These are phyloP conservation scores for Capra hircus DNA, from an alignment of 2,113 vertebrate species.

Conservation along the genomic window DNA sequence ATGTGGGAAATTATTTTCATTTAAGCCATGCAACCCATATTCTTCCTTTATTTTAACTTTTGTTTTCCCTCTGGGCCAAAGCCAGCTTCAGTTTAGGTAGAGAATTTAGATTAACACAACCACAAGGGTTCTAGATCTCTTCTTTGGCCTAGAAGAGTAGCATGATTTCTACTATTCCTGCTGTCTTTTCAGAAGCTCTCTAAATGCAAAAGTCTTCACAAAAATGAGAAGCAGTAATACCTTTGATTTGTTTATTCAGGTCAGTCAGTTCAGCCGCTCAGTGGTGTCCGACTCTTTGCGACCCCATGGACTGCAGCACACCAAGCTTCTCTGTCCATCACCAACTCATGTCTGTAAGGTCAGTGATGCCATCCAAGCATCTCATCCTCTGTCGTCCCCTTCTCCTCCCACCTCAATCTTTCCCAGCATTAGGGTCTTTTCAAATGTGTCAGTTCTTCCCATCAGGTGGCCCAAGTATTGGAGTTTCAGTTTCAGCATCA, in stretches of 20 bases:
- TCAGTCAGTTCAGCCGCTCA: not conserved
- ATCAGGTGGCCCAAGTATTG: not conserved
- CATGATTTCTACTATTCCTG: not conserved
- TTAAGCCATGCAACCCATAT: not conserved
- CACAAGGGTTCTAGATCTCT: not conserved
- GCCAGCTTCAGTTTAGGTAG: not conserved
- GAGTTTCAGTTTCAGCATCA: not conserved
- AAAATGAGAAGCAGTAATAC: not conserved
- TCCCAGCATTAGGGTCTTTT: not conserved
- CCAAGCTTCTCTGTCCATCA: not conserved
- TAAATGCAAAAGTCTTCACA: not conserved
- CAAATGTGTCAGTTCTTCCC: not conserved
- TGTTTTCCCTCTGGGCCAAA: not conserved
- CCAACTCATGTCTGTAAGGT: not conserved
- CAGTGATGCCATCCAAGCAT: not conserved
- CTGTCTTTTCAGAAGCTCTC: not conserved
- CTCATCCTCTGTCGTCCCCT: not conserved
- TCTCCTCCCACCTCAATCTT: not conserved
- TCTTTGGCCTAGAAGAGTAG: not conserved
- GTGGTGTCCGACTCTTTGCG: accelerated
- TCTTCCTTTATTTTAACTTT: not conserved
- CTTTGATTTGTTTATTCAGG: not conserved
- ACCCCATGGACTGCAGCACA: not conserved
- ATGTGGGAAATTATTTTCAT: not conserved
- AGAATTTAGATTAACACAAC: not conserved